Evolutionary conservation across 2,888 invertebrate species (phyloP), one percentile per base, ranked within the genome.

Genomic region (Caenorhabditis afra): DNA sequence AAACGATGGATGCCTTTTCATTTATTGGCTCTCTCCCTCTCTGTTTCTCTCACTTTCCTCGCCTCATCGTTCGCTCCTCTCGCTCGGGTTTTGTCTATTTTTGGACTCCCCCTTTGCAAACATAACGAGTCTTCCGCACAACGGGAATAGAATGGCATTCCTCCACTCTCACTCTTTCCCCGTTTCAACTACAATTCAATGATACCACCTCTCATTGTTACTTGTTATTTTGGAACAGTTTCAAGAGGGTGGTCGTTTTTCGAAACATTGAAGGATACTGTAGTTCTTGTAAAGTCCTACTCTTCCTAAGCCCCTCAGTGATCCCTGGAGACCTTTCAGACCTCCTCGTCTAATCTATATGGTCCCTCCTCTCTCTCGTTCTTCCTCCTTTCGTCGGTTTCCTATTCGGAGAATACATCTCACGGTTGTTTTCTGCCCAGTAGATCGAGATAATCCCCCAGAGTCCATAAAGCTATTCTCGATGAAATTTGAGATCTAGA

Each of bases 21-120:
- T 70, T 62, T 70, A 70, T 70, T 70, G 70, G 61, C 47, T 70
- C 70, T 61, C 53, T 37, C 58, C n/a, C 67, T 58, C 41, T n/a
- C 53, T n/a, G 20, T 41, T 41, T 57, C 66, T 41, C 57, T 22
- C 41, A 8, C 29, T 55, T 10, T 18, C 22, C 37, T 41, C 22
- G 10, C 7, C 29, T 29, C 29, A 29, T 29, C 29, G 29, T 29
- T 29, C 41, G 22, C 41, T 57, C 14, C 20, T 18, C 39, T 45
- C 45, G 12, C 47, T 68, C 58, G 29, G 29, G 59, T 71, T 62
- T 53, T 71, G 52, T 62, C 70, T 70, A 45, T 62, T 71, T 62
- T 45, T 53, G 70, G 62, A 71, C 53, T 70, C 68, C 61, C 59
- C 22, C 35, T 70, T 61, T 55, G 70, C 61, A 70, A 70, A 70